phyloP scores from a whole-genome alignment of 2,888 invertebrate species.

The Lepas anatifera region DNA sequence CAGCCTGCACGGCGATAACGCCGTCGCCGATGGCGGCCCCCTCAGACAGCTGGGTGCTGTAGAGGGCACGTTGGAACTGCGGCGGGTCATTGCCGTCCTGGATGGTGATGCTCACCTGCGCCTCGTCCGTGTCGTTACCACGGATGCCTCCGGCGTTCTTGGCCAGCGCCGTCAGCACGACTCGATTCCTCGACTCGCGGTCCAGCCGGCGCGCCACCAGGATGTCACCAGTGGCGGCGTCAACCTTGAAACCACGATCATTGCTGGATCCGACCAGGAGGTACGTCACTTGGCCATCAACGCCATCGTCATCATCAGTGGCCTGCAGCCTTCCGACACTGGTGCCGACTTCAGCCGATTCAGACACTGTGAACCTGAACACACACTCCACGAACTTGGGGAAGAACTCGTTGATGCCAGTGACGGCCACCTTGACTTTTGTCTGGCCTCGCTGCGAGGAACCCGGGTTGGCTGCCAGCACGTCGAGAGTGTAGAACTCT shows the following conservation, averaged over 20 bases:
- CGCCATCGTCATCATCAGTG: conserved; percentile 75
- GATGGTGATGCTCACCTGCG: conserved; percentile 82
- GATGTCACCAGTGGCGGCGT: conserved; percentile 69
- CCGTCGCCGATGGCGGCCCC: conserved; percentile 59
- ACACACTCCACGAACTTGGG: conserved; percentile 78
- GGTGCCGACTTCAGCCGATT: conserved; percentile 74
- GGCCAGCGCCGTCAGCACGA: conserved; percentile 80
- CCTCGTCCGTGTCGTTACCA: conserved; percentile 91
- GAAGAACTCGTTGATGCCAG: conserved; percentile 77
- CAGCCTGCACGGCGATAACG: conserved; percentile 64
- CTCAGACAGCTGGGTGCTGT: conserved; percentile 70
- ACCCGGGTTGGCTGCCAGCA: conserved; percentile 77
- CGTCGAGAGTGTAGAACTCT: conserved; percentile 54
- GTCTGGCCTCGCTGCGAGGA: conserved; percentile 41
- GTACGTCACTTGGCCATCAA: conserved; percentile 78
- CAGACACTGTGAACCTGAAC: conserved; percentile 84
- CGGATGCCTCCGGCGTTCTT: conserved; percentile 88
- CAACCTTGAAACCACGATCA: conserved; percentile 76
- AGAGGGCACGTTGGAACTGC: conserved; percentile 65
- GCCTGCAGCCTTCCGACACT: conserved; percentile 76
- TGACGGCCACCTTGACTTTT: conserved; percentile 58
- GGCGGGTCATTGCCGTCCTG: conserved; percentile 96
- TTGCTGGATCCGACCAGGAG: conserved; percentile 88
- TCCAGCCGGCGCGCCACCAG: conserved; percentile 69
- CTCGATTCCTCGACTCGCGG: conserved; percentile 75